phyloP scores from a whole-genome alignment of 2,113 vertebrate species.

The Loxodonta africana region DNA sequence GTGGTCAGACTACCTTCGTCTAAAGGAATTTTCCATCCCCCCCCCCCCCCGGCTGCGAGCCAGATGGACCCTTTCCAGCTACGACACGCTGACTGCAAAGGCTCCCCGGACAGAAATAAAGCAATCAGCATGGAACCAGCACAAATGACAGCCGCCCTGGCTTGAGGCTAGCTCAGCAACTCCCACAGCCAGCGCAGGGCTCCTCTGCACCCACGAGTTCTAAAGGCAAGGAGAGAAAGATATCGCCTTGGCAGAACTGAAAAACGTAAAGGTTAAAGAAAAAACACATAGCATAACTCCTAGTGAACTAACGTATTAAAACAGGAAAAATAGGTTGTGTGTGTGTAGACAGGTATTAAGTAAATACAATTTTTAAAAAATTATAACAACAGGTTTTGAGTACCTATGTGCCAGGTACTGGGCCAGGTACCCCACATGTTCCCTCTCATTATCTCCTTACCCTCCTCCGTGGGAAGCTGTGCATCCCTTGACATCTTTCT shows the following conservation, averaged over 20 bases:
- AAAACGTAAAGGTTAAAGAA: background rate
- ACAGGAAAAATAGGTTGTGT: background rate
- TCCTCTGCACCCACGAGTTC: background rate
- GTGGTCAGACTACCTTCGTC: background rate
- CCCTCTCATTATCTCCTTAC: background rate
- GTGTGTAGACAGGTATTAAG: background rate
- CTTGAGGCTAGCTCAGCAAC: background rate
- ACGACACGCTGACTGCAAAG: background rate
- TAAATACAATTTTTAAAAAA: constrained; percentile 1
- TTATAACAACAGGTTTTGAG: background rate
- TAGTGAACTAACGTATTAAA: background rate
- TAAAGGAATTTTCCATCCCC: background rate
- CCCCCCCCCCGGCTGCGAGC: background rate
- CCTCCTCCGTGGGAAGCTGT: background rate
- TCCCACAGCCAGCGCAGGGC: background rate
- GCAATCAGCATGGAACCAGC: background rate
- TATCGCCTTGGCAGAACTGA: background rate
- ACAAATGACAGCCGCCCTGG: background rate
- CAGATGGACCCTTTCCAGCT: background rate
- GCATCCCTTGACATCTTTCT: background rate
- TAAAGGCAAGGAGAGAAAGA: background rate
- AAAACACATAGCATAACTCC: background rate
- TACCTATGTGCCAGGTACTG: background rate
- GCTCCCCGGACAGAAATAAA: background rate
- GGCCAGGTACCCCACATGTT: background rate